phyloP scores from a whole-genome alignment of 2,888 invertebrate genomes.

The Leptinotarsa tumamoca region DNA sequence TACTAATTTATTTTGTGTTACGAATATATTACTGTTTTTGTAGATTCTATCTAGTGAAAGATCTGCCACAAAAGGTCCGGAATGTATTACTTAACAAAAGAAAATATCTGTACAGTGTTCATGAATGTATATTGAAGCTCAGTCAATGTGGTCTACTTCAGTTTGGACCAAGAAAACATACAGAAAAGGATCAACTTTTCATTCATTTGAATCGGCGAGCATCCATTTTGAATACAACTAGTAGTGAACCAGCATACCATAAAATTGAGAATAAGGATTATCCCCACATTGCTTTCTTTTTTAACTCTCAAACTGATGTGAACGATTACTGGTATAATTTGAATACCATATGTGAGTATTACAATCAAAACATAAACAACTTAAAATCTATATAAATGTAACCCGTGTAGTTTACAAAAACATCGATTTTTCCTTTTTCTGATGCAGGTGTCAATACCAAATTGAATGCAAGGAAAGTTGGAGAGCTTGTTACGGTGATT shows the following conservation, averaged over 20 bases:
- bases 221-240: constrained; percentile 74
- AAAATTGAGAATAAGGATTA: constrained; percentile 73
- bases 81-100: constrained; percentile 69
- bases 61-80: constrained; percentile 70
- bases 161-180: constrained; percentile 73
- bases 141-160: constrained; percentile 78
- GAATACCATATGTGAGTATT: constrained; percentile 71
- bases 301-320: constrained; percentile 69
- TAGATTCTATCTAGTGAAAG: constrained; percentile 72
- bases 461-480: constrained; percentile 67
- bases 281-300: constrained; percentile 69
- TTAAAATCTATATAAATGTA: background rate
- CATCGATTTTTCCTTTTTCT: constrained; percentile 21
- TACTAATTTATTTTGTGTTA: too few relatives aligned
- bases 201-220: constrained; percentile 76
- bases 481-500: constrained; percentile 66
- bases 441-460: constrained; percentile 70
- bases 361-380: background rate
- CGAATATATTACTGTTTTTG: constrained; percentile 18
- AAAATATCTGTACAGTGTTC: constrained; percentile 72
- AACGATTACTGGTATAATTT: constrained; percentile 78
- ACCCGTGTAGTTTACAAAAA: background rate
- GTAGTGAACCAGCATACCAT: constrained; percentile 73
- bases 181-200: constrained; percentile 79
- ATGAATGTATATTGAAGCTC: constrained; percentile 71